Base-by-base conservation (phyloP, 2,888 invertebrate genomes). In the Trichogramma evanescens region DNA sequence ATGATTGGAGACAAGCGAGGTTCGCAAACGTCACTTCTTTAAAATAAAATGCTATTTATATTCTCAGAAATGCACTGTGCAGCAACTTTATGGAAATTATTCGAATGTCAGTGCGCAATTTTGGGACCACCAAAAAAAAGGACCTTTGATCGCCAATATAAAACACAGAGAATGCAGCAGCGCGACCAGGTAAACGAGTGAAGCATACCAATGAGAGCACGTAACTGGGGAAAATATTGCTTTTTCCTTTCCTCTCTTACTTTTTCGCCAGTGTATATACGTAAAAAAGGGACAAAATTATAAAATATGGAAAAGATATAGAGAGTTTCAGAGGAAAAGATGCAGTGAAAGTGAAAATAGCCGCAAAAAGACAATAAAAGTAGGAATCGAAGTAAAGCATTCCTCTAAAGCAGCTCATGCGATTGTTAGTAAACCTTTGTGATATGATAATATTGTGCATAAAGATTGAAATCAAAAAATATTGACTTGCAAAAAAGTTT, bases 281-380 rank as follows among this genome's bases (percentile, higher is more conserved):
- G 26, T 26, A 26, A 46, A 46, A 46, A 10, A 46, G 8, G 46
- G n/a, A 46, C 8, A 13, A 56, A 59, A 58, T 59, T 62, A 55
- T 53, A 65, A 58, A 61, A 63, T 50, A 59, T 61, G 59, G 64
- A 50, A 63, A 50, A 59, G 63, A 59, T 57, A 66, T 59, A 61
- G 58, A 64, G 61, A 56, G 60, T 26, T 26, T 26, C 2, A 26
- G 62, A 57, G 57, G 61, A 60, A 59, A 63, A 42, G 51, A 58
- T 9, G 57, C 55, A 61, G 55, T 56, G 50, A 53, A 55, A 62
- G 56, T 61, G 50, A 58, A 59, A 65, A 65, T 58, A 26, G 3
- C 26, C 26, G 2, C 26, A 26, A 26, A 26, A 26, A 26, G 26
- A 26, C 26, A 1, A 26, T 26, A 26, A 26, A 26, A 26, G 26